Evolutionary conservation across 1,140 invertebrate genomes (phyloP).

Genomic region (Cotesia typhae): DNA sequence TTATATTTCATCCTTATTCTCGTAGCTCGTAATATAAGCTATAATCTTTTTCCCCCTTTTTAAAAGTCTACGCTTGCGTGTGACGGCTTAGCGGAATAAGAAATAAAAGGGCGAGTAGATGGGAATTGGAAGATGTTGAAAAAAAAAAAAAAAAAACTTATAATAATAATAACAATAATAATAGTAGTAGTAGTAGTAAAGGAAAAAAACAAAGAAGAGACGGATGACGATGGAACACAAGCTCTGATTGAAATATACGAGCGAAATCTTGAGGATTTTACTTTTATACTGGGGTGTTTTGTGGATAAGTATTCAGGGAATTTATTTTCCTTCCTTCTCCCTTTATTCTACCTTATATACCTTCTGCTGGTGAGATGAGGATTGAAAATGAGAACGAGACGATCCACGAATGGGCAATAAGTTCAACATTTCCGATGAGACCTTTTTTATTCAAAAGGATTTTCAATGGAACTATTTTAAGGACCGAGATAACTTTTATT

Average conservation of each 20-base stretch:
- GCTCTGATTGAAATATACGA: constrained; percentile 65
- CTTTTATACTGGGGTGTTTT: constrained; percentile 44
- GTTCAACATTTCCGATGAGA: background rate
- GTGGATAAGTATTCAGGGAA: constrained; percentile 57
- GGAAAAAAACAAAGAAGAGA: constrained; percentile 22
- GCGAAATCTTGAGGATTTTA: constrained; percentile 61
- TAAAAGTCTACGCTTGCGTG: constrained; percentile 53
- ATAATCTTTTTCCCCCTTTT: constrained; percentile 37
- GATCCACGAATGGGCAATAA: constrained; percentile 17
- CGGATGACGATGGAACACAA: constrained; percentile 41
- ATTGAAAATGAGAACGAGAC: constrained; percentile 43
- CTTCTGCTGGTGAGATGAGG: constrained; percentile 51
- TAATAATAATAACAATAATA: constrained; percentile 42
- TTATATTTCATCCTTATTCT: constrained; percentile 51
- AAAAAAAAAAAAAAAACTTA: constrained; percentile 41
- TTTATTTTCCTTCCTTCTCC: constrained; percentile 32
- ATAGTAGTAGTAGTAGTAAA: background rate
- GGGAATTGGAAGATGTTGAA: constrained; percentile 41
- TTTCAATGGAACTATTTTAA: background rate
- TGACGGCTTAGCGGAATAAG: constrained; percentile 40
- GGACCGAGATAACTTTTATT: too few relatives aligned
- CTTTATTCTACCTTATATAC: too few relatives aligned
- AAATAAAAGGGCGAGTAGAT: too few relatives aligned
- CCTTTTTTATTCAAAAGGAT: background rate
- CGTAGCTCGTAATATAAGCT: constrained; percentile 32